Percentiles rank a stretch among this genome's conserved stretches.
Conservation (phyloP, 2,113 vertebrate genomes). For the Symphodus melops region DNA sequence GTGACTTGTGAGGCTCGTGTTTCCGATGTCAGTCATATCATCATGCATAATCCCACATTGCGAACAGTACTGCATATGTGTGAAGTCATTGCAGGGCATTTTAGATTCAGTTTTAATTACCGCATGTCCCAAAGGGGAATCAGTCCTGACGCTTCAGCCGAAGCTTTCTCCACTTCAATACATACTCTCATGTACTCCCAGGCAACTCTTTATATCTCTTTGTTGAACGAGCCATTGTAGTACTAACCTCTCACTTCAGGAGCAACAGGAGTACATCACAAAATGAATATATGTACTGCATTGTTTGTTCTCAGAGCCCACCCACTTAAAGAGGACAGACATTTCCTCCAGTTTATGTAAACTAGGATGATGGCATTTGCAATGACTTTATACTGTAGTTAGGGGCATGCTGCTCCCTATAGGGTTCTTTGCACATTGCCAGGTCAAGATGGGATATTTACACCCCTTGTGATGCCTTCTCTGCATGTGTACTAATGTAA, state of each 20-base stretch:
- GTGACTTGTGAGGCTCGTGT: constrained; percentile 53
- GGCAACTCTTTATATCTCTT: not conserved
- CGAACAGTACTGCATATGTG: constrained; percentile 12
- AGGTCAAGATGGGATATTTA: no score
- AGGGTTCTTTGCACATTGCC: no score
- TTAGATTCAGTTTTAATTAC: constrained; percentile 15
- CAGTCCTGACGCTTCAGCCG: not conserved
- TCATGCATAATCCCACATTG: constrained; percentile 45
- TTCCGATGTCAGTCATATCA: constrained; percentile 59
- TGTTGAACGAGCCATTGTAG: not conserved
- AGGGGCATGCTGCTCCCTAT: not conserved
- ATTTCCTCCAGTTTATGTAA: constrained; percentile 1
- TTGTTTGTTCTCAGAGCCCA: not conserved
- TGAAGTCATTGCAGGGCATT: constrained; percentile 41
- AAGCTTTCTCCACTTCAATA: constrained; percentile 8
- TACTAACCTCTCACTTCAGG: not conserved
- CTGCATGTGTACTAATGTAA: no score
- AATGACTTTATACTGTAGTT: not conserved
- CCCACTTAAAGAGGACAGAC: not conserved
- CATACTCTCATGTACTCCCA: not conserved
- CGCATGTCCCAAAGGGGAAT: constrained; percentile 22
- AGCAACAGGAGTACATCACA: not conserved
- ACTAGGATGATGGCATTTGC: not conserved
- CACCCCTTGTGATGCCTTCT: no score
- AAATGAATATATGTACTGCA: not conserved